Evolutionary conservation across 1,140 invertebrate genomes (phyloP), one percentile per base, ranked within the genome.

Genomic region (Zophobas atratus): DNA sequence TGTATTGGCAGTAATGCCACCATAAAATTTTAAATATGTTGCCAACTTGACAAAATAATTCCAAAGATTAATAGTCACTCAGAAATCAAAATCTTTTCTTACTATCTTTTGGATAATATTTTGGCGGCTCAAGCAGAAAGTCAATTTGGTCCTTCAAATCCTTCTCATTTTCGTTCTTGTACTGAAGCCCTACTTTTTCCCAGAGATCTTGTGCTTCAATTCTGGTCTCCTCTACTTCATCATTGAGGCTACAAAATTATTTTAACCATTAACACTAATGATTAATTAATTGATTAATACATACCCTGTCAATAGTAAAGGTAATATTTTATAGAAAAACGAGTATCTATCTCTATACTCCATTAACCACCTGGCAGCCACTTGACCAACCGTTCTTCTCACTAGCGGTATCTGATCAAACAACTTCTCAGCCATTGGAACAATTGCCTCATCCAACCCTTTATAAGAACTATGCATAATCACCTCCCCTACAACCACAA

Each of bases 311-410:
- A 96, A 83, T 1, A 95, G 87, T 4, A 96, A 82, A 0, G 95
- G 94, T 38, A 96, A 86, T 0, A 96, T 86, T 84, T 91, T 92
- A 79, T 92, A 88, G 86, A 93, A 95, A 85, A 90, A 95, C 2
- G 94, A 94, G 84, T 96, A 96, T 78, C 94, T 87, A 86, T 96
- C 94, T 36, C 87, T 87, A 6, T 95, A 87, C 35, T 94, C 87
- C 20, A 92, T 78, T 34, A 95, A 82, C 93, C 94, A 94, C 1
- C 86, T 84, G 8, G 92, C 91, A 32, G 92, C 90, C 39, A 94
- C 89, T 84, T 90, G 86, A 1, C 91, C 89, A 3, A 94, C 91
- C 79, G 92, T 90, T 84, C 86, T 84, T 78, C 95, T 88, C 1
- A 96, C 94, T 36, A 88, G 82, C 0, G 92, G 91, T 79, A 90